Percentiles rank a stretch among this genome's conserved stretches.
Evolutionary conservation across 2,113 vertebrate genomes (phyloP).

Genomic region (Myanophis thanlyinensis): DNA sequence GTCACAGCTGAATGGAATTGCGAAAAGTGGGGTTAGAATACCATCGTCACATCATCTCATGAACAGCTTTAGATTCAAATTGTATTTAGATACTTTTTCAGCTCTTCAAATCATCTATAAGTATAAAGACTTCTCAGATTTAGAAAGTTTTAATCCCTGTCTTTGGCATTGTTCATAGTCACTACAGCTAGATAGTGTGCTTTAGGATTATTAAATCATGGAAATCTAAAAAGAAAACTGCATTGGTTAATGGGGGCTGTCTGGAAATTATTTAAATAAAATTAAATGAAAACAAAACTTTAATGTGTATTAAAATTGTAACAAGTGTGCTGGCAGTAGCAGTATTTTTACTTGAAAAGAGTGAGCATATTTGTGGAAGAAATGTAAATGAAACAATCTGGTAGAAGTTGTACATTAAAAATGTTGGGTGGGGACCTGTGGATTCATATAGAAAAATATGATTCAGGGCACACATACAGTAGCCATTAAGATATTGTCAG

Average conservation of each 20-base stretch:
- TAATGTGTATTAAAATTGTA: constrained; percentile 1
- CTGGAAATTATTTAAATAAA: background rate
- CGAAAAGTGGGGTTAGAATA: constrained; percentile 31
- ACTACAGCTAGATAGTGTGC: background rate
- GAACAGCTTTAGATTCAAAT: constrained; percentile 24
- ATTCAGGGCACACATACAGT: background rate
- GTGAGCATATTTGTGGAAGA: constrained; percentile 25
- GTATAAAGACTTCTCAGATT: background rate
- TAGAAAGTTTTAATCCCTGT: background rate
- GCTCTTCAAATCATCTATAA: background rate
- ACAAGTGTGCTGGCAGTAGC: background rate
- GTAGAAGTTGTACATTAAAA: background rate
- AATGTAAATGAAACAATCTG: constrained; percentile 9
- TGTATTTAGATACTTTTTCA: constrained; percentile 36
- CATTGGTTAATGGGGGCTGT: background rate
- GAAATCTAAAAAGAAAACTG: background rate
- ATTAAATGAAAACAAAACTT: background rate
- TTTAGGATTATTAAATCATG: background rate
- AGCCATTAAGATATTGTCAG: background rate
- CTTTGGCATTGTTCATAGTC: background rate
- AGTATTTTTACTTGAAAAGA: constrained; percentile 18
- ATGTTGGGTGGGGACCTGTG: background rate
- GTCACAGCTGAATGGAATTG: background rate
- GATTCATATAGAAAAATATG: background rate
- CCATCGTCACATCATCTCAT: background rate